Base-by-base conservation (phyloP, 2,797 vertebrate genomes). In the Sebastes flavidus region DNA sequence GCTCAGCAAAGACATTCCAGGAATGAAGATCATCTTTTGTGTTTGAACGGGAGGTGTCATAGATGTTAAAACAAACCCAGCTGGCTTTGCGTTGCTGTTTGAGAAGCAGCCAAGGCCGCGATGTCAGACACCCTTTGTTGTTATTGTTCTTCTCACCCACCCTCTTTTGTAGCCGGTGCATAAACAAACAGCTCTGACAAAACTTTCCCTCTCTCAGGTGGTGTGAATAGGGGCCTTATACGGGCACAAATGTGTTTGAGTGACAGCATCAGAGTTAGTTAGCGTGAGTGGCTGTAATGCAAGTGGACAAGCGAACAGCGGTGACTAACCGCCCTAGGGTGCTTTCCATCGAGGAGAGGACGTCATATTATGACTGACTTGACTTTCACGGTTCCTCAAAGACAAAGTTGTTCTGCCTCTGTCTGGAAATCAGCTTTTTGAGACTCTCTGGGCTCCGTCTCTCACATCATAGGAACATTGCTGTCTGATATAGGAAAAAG, bases 1-100 rank as follows among this genome's bases (percentile, higher is more conserved):
- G 77, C 86, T 90, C 77, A 58, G 84, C 74, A 88, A 91, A 92
- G 83, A 83, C 86, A 91, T 94, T 93, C 89, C 90, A 84, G 62
- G 29, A 11, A 78, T 79, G 52, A 49, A 75, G 75, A 88, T 87
- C 67, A 86, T 78, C 82, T 85, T 85, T 87, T 80, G 72, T 86
- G 80, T 82, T 82, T 70, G 63, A 90, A 25, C 81, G 67, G 75
- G 80, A 87, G 76, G 70, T 22, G 79, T 80, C 62, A 32, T 56
- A 16, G 78, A 65, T 30, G 65, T 71, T 62, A 42, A 83, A 85
- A 85, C 87, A 80, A 83, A 77, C 75, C 72, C 25, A 0, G 76
- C 18, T 49, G 18, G 46, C 18, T 49, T 49, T n/a, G 46, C 18
- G 0, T 13, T 42, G 29, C 29, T 73, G 32, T 49, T 30, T 32